Evolutionary conservation across 2,113 vertebrate genomes (phyloP).

Genomic region (Ameiurus melas): DNA sequence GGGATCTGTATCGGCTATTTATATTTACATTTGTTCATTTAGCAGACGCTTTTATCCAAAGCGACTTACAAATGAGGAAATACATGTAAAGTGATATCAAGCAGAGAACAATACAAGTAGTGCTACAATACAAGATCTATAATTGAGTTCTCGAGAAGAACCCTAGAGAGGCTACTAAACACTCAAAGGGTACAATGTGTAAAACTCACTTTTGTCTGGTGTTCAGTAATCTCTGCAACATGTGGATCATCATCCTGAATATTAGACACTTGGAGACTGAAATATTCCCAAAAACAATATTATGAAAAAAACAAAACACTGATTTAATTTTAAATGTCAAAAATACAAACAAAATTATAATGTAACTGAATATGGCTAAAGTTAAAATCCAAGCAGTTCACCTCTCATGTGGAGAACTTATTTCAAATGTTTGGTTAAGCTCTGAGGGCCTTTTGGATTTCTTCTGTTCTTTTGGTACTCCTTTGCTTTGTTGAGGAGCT

Average conservation of each 20-base stretch:
- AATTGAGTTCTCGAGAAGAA: too few relatives aligned
- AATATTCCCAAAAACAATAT: not conserved
- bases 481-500: conserved; percentile 27
- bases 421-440: conserved; percentile 56
- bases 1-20: not conserved
- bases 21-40: too few relatives aligned
- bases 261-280: conserved; percentile 50
- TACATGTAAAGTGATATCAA: too few relatives aligned
- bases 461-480: conserved; percentile 18
- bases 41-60: too few relatives aligned
- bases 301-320: too few relatives aligned
- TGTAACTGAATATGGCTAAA: not conserved
- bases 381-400: not conserved
- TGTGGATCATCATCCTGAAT: conserved; percentile 47
- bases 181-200: not conserved
- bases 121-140: too few relatives aligned
- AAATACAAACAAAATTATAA: not conserved
- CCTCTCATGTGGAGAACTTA: conserved; percentile 47
- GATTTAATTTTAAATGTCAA: not conserved
- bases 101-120: too few relatives aligned
- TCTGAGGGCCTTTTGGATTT: conserved; percentile 17
- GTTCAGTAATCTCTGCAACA: conserved; percentile 51
- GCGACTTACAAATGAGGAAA: too few relatives aligned
- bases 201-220: conserved; percentile 62
- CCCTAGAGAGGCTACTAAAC: too few relatives aligned